Percentiles rank a stretch among this genome's conserved stretches.
Evolutionary conservation across 2,797 vertebrate species (phyloP).

Genomic region (Sebastiscus albofasciatus): DNA sequence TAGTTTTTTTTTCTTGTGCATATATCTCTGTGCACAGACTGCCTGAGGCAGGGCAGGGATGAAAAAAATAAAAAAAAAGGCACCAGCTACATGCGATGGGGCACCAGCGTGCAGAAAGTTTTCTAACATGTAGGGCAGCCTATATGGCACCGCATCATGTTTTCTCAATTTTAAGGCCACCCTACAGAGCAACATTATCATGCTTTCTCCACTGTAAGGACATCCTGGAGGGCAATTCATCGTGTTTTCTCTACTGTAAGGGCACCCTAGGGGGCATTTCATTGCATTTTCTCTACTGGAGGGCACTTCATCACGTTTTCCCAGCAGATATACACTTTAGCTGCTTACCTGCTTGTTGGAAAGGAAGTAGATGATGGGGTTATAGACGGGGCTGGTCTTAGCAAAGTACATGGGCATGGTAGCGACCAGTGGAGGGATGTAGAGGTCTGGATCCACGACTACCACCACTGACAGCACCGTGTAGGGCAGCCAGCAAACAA

Average conservation of each 20-base stretch:
- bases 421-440: constrained; percentile 80
- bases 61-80: too few relatives aligned
- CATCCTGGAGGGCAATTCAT: too few relatives aligned
- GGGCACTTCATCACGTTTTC: rapidly evolving
- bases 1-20: neutral
- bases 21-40: neutral
- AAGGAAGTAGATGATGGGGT: constrained; percentile 85
- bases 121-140: too few relatives aligned
- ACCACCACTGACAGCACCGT: constrained; percentile 79
- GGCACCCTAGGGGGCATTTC: rapidly evolving
- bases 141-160: too few relatives aligned
- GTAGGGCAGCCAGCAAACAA: constrained; percentile 86
- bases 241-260: too few relatives aligned
- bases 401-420: constrained; percentile 85
- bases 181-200: too few relatives aligned
- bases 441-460: constrained; percentile 73
- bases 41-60: too few relatives aligned
- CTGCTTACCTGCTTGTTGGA: constrained; percentile 81
- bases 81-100: too few relatives aligned
- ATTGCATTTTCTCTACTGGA: too few relatives aligned
- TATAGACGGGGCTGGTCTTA: constrained; percentile 84
- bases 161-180: too few relatives aligned
- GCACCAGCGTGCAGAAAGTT: too few relatives aligned
- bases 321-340: neutral
- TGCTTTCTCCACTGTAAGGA: too few relatives aligned